Conservation (phyloP, 2,797 vertebrate species). For the Sarcophilus harrisii region DNA sequence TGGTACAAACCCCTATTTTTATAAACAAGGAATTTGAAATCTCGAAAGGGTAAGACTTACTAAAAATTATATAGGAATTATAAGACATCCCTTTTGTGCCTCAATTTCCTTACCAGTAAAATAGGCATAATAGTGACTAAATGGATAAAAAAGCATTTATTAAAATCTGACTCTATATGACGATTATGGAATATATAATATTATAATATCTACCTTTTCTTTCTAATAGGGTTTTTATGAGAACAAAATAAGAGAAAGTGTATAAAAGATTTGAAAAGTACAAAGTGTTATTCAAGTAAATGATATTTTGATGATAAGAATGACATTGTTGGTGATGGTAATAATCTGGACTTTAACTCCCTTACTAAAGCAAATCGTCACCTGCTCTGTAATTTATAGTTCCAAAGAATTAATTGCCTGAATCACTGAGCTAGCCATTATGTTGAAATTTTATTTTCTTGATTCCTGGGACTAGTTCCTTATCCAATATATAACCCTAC, state of each 20-base stretch:
- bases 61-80: not conserved
- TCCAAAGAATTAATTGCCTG: not conserved
- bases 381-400: not conserved
- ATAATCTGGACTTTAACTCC: not conserved
- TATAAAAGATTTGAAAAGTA: conserved; percentile 40
- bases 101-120: not conserved
- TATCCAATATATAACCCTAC: not conserved
- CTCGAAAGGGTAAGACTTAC: not conserved
- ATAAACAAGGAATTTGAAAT: not conserved
- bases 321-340: not conserved
- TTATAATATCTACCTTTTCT: not conserved
- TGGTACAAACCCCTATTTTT: not conserved
- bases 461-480: not conserved
- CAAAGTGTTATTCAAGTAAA: not conserved
- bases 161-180: not conserved
- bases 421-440: not conserved
- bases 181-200: not conserved
- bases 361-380: not conserved
- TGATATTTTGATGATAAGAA: not conserved
- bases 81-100: not conserved
- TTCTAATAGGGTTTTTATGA: not conserved
- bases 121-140: not conserved
- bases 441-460: not conserved
- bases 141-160: not conserved
- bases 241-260: conserved; percentile 10